phyloP scores from a whole-genome alignment of 2,797 vertebrate species.

The Neomorphus geoffroyi region DNA sequence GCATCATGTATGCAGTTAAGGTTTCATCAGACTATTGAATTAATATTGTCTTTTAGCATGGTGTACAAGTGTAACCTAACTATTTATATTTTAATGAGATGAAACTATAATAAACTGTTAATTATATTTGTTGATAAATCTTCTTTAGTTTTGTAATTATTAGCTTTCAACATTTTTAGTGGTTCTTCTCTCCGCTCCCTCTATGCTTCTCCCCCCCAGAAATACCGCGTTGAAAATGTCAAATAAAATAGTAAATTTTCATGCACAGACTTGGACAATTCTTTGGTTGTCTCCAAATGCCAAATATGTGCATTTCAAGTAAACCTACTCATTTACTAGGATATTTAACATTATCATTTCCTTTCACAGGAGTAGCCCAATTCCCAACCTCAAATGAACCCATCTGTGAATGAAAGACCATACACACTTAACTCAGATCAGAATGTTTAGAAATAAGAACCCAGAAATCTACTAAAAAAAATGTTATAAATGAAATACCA shows the following conservation, averaged over 20 bases:
- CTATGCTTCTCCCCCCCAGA: neutral
- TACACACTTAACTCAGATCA: neutral
- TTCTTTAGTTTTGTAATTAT: neutral
- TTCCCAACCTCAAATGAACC: neutral
- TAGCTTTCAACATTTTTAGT: neutral
- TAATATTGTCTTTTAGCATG: neutral
- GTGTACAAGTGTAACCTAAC: neutral
- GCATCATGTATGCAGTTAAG: neutral
- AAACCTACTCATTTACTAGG: neutral
- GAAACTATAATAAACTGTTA: neutral
- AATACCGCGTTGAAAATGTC: neutral
- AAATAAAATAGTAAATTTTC: neutral
- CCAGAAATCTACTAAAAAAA: neutral
- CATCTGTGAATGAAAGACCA: neutral
- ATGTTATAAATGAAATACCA: neutral
- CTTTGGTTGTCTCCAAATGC: neutral
- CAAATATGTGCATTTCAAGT: neutral
- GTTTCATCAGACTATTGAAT: neutral
- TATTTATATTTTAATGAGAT: neutral
- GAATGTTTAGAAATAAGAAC: neutral
- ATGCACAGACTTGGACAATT: neutral
- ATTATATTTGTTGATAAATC: neutral
- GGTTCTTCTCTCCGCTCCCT: neutral
- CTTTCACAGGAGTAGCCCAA: neutral
- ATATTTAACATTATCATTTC: neutral